Conservation (phyloP, 2,888 invertebrate genomes). For the Dynastes grantii region DNA sequence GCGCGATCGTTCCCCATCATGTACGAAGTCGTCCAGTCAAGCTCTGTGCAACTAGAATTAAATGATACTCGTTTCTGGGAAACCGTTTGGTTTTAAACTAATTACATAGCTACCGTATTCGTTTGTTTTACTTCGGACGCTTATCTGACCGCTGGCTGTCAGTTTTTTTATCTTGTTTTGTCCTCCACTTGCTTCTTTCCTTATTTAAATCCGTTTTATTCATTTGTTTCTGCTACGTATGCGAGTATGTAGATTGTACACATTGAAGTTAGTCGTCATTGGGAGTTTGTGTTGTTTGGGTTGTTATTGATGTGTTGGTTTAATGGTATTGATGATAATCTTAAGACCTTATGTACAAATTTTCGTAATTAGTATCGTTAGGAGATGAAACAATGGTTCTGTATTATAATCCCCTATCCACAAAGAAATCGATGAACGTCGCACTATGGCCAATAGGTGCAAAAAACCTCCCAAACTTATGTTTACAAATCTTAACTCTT, state of each 20-base stretch:
- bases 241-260: neutral
- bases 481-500: too few species aligned
- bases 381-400: too few species aligned
- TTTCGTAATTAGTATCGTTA: too few species aligned
- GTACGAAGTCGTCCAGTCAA: neutral
- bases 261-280: too few species aligned
- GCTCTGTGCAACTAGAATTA: slow-evolving; percentile 54
- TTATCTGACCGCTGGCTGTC: slow-evolving; percentile 14
- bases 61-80: slow-evolving; percentile 57
- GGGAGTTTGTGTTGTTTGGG: too few species aligned
- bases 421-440: too few species aligned
- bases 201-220: slow-evolving; percentile 23
- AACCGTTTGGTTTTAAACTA: slow-evolving; percentile 60
- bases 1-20: neutral
- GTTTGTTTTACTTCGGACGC: slow-evolving; percentile 51
- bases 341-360: too few species aligned
- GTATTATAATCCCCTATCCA: too few species aligned
- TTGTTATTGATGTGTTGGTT: too few species aligned
- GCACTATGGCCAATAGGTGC: too few species aligned
- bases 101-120: slow-evolving; percentile 59
- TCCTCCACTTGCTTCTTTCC: neutral
- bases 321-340: too few species aligned
- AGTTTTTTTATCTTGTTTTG: neutral
- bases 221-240: slow-evolving; percentile 6
- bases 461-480: too few species aligned